phyloP scores from a whole-genome alignment of 2,797 vertebrate genomes.

The Tympanoctomys barrerae region DNA sequence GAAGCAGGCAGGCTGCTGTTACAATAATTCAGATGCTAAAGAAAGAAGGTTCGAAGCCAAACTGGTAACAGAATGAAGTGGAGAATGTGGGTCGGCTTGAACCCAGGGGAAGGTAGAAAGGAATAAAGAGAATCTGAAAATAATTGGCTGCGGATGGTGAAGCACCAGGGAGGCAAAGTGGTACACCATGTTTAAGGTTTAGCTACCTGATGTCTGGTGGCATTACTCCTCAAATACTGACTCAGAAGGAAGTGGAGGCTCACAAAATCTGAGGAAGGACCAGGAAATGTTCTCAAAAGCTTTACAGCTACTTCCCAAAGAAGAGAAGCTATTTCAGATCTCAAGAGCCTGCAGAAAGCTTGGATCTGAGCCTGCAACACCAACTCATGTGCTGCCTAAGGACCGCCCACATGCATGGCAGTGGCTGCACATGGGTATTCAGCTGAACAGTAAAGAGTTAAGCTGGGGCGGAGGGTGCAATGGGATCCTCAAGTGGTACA shows the following conservation, averaged over 20 bases:
- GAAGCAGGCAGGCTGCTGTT: neutral
- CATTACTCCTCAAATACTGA: neutral
- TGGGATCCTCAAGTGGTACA: too few relatives aligned
- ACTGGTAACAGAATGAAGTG: neutral
- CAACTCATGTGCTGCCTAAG: neutral
- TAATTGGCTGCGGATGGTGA: neutral
- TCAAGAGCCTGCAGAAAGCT: neutral
- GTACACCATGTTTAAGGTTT: neutral
- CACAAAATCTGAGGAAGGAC: neutral
- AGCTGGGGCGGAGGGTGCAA: too few relatives aligned
- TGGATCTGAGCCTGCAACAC: neutral
- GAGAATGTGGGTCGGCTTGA: neutral
- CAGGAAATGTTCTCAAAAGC: neutral
- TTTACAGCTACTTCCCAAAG: neutral
- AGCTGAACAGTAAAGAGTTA: neutral
- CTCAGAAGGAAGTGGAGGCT: neutral
- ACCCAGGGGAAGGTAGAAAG: neutral
- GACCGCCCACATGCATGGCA: accelerated
- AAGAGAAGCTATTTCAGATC: neutral
- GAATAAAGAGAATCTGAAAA: neutral
- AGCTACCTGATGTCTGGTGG: neutral
- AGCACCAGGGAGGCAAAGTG: neutral
- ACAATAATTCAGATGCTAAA: neutral
- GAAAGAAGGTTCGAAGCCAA: neutral
- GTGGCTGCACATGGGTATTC: accelerated